Base-by-base conservation (phyloP, 2,888 invertebrate species). In the Aleiodes testaceus region DNA sequence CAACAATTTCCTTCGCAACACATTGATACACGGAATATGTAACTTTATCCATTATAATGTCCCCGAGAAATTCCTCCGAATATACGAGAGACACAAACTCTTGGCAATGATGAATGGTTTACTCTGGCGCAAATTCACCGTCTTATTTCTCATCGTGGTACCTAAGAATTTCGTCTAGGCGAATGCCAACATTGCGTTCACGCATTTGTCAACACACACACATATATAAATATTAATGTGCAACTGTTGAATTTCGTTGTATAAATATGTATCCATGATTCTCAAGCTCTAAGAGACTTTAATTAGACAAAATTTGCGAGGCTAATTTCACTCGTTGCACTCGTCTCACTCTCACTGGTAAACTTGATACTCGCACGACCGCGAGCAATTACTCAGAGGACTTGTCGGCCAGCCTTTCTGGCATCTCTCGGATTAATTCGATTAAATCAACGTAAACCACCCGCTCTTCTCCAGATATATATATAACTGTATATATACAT, bases 251-350 rank as follows among this genome's bases (percentile, higher is more conserved):
- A 59, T 18, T 36, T 36, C 36, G 55, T 30, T 42, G 14, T 59
- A 36, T 59, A 59, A 59, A 59, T 59, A 59, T 59, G 36, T 14
- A 42, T 59, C 12, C 59, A 59, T 59, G 36, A 14, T 12, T 69
- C 64, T 36, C 36, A 42, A 63, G 52, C 49, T 65, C 77, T 69
- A 76, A 76, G 74, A 76, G 75, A 70, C 74, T 78, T 76, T 80
- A 82, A 80, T 82, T 80, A 80, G 79, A 77, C 79, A 75, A 81
- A 83, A 83, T 83, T 84, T 78, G 77, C 77, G 66, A 77, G 74
- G 78, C 78, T 83, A 82, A 84, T 84, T 82, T 78, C 73, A 78
- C 74, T 74, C 66, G 72, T 72, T 72, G 74, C 63, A 66, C 70
- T 68, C 47, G 30, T 49, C 72, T 72, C 53, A 52, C 30, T 59